phyloP scores from a whole-genome alignment of 2,888 invertebrate genomes.

The Abscondita cerata region DNA sequence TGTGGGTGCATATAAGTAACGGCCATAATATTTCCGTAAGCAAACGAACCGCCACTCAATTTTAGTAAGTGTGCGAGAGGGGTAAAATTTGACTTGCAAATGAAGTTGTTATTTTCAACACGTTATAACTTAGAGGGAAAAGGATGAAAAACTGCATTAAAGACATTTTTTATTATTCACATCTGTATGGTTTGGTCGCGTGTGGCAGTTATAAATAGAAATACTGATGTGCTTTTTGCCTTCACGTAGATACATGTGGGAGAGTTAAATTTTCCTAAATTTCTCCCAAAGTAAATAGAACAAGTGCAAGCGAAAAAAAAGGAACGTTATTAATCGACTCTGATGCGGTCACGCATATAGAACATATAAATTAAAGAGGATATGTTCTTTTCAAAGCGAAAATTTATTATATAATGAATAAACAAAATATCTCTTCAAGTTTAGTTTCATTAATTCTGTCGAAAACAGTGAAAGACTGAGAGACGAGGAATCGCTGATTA shows the following conservation, averaged over 20 bases:
- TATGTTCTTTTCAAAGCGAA: not conserved
- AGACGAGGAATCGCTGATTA: not conserved
- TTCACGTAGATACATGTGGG: constrained; percentile 27
- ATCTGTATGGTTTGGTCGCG: constrained; percentile 31
- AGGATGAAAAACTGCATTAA: not conserved
- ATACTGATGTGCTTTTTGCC: constrained; percentile 21
- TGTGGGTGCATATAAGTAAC: constrained; percentile 4
- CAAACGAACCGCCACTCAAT: constrained; percentile 4
- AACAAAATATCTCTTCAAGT: constrained; percentile 10
- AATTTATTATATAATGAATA: constrained; percentile 1
- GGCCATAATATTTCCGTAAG: not conserved
- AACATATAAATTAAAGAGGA: constrained; percentile 8
- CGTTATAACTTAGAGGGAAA: not conserved
- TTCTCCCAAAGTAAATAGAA: not conserved
- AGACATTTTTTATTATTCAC: constrained; percentile 17
- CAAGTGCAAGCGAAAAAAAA: not conserved
- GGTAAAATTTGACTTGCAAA: constrained; percentile 17
- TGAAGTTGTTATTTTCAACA: constrained; percentile 8
- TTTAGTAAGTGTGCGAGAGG: not conserved
- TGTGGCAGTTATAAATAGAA: constrained; percentile 34
- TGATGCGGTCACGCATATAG: constrained; percentile 5
- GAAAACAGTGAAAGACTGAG: not conserved
- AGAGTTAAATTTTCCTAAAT: not conserved
- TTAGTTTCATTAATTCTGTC: not conserved
- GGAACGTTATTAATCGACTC: constrained; percentile 6